A percentile compares a stretch with the other conserved stretches of the same genome.
Evolutionary conservation across 2,888 invertebrate species (phyloP).

Genomic region (Blera fallax): DNA sequence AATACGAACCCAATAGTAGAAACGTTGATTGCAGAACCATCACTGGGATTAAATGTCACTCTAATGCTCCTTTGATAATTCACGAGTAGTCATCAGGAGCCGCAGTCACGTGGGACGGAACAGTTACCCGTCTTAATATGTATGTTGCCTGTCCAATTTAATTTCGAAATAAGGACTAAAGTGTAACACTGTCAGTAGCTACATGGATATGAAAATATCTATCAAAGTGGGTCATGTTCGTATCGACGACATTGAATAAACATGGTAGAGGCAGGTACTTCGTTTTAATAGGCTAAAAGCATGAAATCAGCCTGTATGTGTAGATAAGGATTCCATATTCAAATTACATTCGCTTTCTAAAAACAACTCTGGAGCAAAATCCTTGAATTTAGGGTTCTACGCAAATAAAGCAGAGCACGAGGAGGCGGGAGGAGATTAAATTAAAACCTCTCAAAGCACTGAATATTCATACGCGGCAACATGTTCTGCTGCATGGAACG

Average conservation of each 20-base stretch:
- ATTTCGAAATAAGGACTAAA: not conserved
- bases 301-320: not conserved
- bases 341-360: conserved; percentile 17
- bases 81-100: not conserved
- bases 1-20: not conserved
- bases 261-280: not conserved
- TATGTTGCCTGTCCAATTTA: not conserved
- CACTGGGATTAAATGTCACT: not conserved
- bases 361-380: conserved; percentile 1
- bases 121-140: not conserved
- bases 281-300: conserved; percentile 14
- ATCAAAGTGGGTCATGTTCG: conserved; percentile 10
- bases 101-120: not conserved
- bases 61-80: not conserved
- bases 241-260: conserved; percentile 38
- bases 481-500: conserved; percentile 26
- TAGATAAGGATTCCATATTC: conserved; percentile 9
- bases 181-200: not conserved
- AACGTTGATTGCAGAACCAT: not conserved
- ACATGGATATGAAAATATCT: not conserved
- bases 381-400: conserved; percentile 26
- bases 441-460: conserved; percentile 26
- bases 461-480: conserved; percentile 55
- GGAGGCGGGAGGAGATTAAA: conserved; percentile 26
- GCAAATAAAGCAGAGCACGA: conserved; percentile 34